These are phyloP conservation scores for Pseudomugil tenellus DNA, from an alignment of 2,797 vertebrate genomes.

Conservation along the genomic window DNA sequence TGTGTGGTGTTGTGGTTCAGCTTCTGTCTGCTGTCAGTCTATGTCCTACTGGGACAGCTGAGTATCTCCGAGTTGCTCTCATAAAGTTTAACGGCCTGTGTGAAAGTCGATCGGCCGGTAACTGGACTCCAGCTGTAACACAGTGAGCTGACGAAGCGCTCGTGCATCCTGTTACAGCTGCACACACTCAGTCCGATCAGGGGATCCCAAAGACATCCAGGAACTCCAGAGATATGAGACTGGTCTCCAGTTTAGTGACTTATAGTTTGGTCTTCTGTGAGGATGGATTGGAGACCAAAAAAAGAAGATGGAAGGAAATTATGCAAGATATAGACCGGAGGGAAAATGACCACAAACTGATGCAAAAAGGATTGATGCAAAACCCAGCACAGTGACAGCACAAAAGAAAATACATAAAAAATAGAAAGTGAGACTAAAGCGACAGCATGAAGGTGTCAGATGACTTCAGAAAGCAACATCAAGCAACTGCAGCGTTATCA, in stretches of 20 bases:
- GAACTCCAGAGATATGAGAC: neutral
- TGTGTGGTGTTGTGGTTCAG: neutral
- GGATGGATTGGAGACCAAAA: too few relatives aligned
- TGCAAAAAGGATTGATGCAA: neutral
- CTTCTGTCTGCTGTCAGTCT: neutral
- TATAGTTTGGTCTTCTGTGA: too few relatives aligned
- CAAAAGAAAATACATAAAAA: too few relatives aligned
- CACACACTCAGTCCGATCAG: neutral
- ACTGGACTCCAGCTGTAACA: slow-evolving; percentile 36
- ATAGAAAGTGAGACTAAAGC: too few relatives aligned
- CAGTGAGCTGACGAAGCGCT: slow-evolving; percentile 42
- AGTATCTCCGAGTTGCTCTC: slow-evolving; percentile 1
- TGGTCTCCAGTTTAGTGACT: neutral
- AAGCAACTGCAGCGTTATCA: too few relatives aligned
- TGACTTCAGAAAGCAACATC: too few relatives aligned
- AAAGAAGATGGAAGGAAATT: too few relatives aligned
- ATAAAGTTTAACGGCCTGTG: slow-evolving; percentile 38
- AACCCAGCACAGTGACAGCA: too few relatives aligned
- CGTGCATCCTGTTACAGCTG: slow-evolving; percentile 16
- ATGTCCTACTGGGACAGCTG: neutral
- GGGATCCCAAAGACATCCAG: slow-evolving; percentile 12
- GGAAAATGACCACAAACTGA: neutral
- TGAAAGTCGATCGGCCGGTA: slow-evolving; percentile 48
- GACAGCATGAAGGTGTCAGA: too few relatives aligned
- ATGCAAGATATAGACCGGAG: too few relatives aligned